Percentiles rank a stretch among this genome's conserved stretches.
Conservation (phyloP, 1,140 invertebrate species). For the Orius laevigatus region DNA sequence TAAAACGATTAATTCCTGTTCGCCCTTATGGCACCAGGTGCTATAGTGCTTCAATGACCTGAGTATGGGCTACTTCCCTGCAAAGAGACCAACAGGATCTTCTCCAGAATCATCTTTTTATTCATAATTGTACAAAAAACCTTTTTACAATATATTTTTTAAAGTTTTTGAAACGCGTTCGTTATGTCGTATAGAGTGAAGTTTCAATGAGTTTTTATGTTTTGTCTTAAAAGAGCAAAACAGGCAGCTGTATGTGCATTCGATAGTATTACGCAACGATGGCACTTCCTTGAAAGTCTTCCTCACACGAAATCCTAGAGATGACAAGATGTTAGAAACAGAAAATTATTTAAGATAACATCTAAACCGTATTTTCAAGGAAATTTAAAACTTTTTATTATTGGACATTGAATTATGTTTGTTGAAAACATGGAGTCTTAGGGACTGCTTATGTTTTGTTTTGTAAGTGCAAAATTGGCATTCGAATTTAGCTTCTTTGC, state of each 20-base stretch:
- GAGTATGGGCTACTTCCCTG: too few relatives aligned
- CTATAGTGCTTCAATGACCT: background rate
- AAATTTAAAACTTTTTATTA: too few relatives aligned
- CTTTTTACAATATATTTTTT: background rate
- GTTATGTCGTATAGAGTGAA: slow-evolving; percentile 22
- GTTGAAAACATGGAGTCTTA: slow-evolving; percentile 14
- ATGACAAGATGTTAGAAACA: too few relatives aligned
- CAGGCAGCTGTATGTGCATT: slow-evolving; percentile 18
- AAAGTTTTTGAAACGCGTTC: background rate
- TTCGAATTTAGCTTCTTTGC: slow-evolving; percentile 24
- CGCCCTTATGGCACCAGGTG: background rate
- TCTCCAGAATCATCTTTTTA: too few relatives aligned
- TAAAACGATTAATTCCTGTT: background rate
- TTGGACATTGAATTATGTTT: too few relatives aligned
- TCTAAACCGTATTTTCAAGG: too few relatives aligned
- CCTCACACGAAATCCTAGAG: slow-evolving; percentile 30
- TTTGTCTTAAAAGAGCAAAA: slow-evolving; percentile 34
- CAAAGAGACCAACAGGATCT: too few relatives aligned
- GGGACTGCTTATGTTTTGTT: slow-evolving; percentile 21
- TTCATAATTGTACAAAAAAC: too few relatives aligned
- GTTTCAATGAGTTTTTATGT: slow-evolving; percentile 36
- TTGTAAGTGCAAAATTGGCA: slow-evolving; percentile 24
- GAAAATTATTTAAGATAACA: too few relatives aligned
- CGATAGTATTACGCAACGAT: slow-evolving; percentile 24
- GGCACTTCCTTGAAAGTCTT: slow-evolving; percentile 33